These are phyloP conservation scores for Drosophila setosimentum DNA, from an alignment of 2,888 invertebrate genomes.

Conservation along the genomic window DNA sequence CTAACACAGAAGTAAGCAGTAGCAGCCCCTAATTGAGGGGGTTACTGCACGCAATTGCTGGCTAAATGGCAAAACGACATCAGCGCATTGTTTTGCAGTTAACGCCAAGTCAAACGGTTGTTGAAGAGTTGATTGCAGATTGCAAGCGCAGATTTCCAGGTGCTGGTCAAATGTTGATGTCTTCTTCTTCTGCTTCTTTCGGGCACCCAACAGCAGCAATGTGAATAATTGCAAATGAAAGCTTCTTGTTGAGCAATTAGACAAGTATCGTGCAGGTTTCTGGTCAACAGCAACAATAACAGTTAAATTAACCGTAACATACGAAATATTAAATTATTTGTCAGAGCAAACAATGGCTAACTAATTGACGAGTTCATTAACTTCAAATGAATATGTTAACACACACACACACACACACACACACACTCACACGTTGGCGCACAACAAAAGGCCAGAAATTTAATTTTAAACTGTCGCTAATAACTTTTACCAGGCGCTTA, in stretches of 20 bases:
- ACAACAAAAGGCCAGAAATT: constrained; percentile 63
- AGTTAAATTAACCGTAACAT: constrained; percentile 6
- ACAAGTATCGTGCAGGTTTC: not conserved
- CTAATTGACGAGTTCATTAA: constrained; percentile 81
- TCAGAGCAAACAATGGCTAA: constrained; percentile 65
- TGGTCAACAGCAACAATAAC: constrained; percentile 4
- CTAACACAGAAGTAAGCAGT: constrained; percentile 30
- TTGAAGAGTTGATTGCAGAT: not conserved
- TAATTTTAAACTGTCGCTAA: constrained; percentile 81
- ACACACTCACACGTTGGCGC: not conserved
- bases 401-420: constrained; percentile 17
- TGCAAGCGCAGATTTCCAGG: not conserved
- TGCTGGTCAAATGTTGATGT: not conserved
- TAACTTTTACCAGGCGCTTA: constrained; percentile 72
- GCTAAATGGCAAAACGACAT: constrained; percentile 64
- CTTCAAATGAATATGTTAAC: constrained; percentile 75
- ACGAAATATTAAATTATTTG: constrained; percentile 62
- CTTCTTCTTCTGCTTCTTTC: not conserved
- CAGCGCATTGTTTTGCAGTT: constrained; percentile 51
- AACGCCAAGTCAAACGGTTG: constrained; percentile 1
- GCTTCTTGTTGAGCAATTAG: not conserved
- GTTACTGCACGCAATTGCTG: constrained; percentile 30
- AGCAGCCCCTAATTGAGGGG: constrained; percentile 6
- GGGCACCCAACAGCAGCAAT: not conserved
- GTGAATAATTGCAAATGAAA: constrained; percentile 8